Conservation (phyloP, 2,888 invertebrate species). For the Dolichopus griseipennis region DNA sequence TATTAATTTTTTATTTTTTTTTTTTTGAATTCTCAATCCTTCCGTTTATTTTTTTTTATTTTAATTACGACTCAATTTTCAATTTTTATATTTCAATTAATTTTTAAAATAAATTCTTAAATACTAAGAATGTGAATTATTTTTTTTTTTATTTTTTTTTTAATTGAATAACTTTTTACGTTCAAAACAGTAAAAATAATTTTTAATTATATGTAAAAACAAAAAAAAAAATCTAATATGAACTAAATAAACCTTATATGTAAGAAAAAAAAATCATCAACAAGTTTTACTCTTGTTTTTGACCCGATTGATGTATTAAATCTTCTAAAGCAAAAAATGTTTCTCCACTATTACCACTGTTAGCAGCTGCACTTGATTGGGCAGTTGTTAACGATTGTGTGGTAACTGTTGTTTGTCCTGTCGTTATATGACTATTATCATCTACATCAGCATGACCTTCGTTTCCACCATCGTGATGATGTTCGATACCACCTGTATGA, state of each 20-base stretch:
- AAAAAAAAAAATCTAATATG: neutral
- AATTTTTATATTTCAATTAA: too few species aligned
- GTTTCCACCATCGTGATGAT: conserved; percentile 29
- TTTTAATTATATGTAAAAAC: conserved; percentile 5
- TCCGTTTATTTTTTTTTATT: neutral
- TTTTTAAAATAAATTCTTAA: conserved; percentile 6
- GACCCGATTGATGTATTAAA: conserved; percentile 28
- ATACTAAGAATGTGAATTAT: conserved; percentile 1
- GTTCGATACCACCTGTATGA: conserved; percentile 30
- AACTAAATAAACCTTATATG: neutral
- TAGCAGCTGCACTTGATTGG: conserved; percentile 24
- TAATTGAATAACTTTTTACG: conserved; percentile 1
- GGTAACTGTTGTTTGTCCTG: conserved; percentile 22
- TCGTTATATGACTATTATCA: conserved; percentile 8
- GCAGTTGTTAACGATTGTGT: conserved; percentile 26
- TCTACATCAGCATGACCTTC: neutral
- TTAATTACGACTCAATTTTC: neutral
- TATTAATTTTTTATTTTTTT: neutral
- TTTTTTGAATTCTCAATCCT: neutral
- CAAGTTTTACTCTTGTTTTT: neutral
- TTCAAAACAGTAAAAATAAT: conserved; percentile 4
- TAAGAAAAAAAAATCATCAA: neutral
- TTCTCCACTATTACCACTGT: conserved; percentile 22
- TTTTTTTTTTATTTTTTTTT: neutral
- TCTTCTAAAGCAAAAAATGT: conserved; percentile 37